phyloP scores from a whole-genome alignment of 2,888 invertebrate species.

The Gibbula magus region DNA sequence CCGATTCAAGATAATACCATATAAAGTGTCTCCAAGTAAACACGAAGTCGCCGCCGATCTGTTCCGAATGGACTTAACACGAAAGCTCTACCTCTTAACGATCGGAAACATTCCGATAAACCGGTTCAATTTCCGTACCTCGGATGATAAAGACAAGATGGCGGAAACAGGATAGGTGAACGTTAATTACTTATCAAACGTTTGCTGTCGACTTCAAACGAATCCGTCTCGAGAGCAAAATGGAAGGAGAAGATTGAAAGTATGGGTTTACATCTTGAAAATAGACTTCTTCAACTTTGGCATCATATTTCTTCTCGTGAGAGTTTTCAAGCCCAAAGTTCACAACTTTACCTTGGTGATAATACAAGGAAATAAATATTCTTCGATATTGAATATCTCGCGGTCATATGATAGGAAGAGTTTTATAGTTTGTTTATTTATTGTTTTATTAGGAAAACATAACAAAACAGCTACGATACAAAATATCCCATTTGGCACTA shows the following conservation, averaged over 20 bases:
- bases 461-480: too few relatives aligned
- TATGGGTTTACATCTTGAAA: neutral
- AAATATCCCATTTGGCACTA: too few relatives aligned
- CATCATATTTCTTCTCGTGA: too few relatives aligned
- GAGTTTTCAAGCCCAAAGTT: neutral
- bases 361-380: neutral
- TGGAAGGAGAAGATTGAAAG: neutral
- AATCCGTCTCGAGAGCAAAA: neutral
- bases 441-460: too few relatives aligned
- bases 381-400: neutral
- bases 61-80: neutral
- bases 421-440: too few relatives aligned
- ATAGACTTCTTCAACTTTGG: neutral
- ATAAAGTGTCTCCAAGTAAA: neutral
- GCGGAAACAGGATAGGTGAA: neutral
- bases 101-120: neutral
- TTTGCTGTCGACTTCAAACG: conserved; percentile 6
- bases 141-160: conserved; percentile 1
- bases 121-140: neutral
- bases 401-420: too few relatives aligned
- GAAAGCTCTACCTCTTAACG: neutral
- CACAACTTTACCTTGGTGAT: neutral
- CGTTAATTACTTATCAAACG: neutral
- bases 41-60: neutral
- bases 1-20: neutral